Evolutionary conservation across 1,140 invertebrate genomes (phyloP), one percentile per base, ranked within the genome.

Genomic region (Drusus annulatus): DNA sequence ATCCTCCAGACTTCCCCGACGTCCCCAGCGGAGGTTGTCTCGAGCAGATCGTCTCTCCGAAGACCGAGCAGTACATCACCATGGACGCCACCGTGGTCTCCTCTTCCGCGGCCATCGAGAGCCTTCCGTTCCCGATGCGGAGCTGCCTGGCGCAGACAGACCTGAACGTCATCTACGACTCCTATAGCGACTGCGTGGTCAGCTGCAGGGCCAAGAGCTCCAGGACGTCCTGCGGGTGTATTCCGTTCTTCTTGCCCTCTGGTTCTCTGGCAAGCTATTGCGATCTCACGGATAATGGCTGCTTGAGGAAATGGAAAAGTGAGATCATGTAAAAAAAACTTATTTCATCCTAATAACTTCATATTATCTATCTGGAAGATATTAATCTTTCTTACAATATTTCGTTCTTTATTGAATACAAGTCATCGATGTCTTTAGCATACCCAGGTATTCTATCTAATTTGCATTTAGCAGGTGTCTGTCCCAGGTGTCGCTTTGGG

Each of bases 141-240:
- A 82, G 85, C 16, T 91, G 90, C 74, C 81, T 91, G 36, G 90
- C 89, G 79, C 88, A 90, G 51, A 87, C 89, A 54, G 89, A 90
- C 56, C 85, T 87, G 0, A 45, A 0, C 36, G 84, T 85, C 3
- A 68, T 71, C n/a, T 73, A 71, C 31, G 82, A 89, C 84, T 85
- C 89, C 16, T 84, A 87, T 79, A 87, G 90, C 73, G 91, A 91
- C 80, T 92, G 91, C 76, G 86, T 91, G 76, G 86, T 91, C 16
- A 89, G 90, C 69, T 92, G 91, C 69, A 85, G 90, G 19, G 88
- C 91, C 84, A 84, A 87, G 6, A 91, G 91, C 78, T 84, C 92
- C 16, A 84, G 88, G 0, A 85, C 86, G 1, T 85, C 89, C n/a
- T 92, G 91, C 68, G 89, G 89, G 16, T 92, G 91, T 62, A 87